phyloP scores from a whole-genome alignment of 1,140 invertebrate species.

The Alviniconcha marisindica region DNA sequence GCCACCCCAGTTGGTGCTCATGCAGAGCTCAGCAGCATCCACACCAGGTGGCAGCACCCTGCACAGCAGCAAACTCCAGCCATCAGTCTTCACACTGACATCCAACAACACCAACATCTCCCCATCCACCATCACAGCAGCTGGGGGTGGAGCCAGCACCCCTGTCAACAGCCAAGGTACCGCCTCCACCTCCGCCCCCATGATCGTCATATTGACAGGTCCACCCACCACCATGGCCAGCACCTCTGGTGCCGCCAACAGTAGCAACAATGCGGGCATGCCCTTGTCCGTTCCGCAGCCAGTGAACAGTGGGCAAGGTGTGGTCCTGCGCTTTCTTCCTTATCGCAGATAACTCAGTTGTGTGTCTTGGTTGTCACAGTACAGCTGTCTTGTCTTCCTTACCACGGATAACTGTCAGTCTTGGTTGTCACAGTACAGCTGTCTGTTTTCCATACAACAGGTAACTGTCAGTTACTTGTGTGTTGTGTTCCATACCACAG shows the following conservation, averaged over 20 bases:
- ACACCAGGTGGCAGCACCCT: not conserved
- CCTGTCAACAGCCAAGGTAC: not conserved
- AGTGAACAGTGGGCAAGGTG: constrained; percentile 28
- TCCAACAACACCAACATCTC: not conserved
- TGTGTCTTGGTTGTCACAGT: too few species aligned
- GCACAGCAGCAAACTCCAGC: not conserved
- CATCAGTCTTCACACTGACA: not conserved
- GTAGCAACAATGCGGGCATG: not conserved
- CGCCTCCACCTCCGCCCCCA: constrained; percentile 4
- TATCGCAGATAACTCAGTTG: constrained; percentile 23
- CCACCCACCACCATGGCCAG: not conserved
- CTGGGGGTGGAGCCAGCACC: too few species aligned
- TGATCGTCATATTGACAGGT: constrained; percentile 25
- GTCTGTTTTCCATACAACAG: too few species aligned
- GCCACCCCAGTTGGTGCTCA: not conserved
- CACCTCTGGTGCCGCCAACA: not conserved
- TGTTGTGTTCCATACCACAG: too few species aligned
- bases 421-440: too few species aligned
- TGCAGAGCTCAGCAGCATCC: not conserved
- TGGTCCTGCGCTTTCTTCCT: constrained; percentile 36
- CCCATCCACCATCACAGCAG: not conserved
- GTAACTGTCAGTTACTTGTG: too few species aligned
- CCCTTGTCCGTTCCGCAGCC: not conserved
- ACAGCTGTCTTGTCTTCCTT: not conserved
- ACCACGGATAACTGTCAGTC: too few species aligned